phyloP scores from a whole-genome alignment of 2,113 vertebrate genomes.

The Calcarius ornatus region DNA sequence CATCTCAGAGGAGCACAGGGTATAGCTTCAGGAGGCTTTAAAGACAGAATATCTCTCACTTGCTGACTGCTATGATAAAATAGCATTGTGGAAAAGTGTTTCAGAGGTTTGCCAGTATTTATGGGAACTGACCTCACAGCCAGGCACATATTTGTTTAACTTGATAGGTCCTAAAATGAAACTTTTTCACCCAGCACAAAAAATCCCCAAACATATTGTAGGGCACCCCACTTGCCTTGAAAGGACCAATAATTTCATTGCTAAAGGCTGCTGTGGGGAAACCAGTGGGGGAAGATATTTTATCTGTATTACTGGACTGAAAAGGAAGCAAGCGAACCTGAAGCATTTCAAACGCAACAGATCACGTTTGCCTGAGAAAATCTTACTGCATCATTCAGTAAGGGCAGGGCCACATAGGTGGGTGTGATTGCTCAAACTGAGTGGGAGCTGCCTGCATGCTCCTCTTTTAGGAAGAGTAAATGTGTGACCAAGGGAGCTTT shows the following conservation, averaged over 20 bases:
- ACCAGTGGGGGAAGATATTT: neutral
- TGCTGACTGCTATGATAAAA: neutral
- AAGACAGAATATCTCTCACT: neutral
- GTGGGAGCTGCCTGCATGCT: neutral
- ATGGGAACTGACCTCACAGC: neutral
- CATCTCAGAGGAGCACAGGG: neutral
- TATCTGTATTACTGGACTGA: neutral
- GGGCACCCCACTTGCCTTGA: neutral
- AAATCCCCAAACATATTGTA: rapidly evolving
- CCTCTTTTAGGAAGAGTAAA: neutral
- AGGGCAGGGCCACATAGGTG: neutral
- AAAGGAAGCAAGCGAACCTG: neutral
- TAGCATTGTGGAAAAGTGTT: neutral
- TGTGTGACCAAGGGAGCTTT: neutral
- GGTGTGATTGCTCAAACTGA: neutral
- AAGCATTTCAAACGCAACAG: neutral
- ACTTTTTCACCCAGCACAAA: neutral
- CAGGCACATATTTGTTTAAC: neutral
- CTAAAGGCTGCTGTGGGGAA: neutral
- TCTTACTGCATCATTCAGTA: neutral
- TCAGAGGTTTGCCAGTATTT: neutral
- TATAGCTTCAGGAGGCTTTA: neutral
- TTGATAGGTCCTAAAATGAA: neutral
- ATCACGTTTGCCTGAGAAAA: neutral
- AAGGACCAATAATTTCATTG: neutral